Evolutionary conservation across 2,888 invertebrate species (phyloP).

Genomic region (Metacarcinus magister): DNA sequence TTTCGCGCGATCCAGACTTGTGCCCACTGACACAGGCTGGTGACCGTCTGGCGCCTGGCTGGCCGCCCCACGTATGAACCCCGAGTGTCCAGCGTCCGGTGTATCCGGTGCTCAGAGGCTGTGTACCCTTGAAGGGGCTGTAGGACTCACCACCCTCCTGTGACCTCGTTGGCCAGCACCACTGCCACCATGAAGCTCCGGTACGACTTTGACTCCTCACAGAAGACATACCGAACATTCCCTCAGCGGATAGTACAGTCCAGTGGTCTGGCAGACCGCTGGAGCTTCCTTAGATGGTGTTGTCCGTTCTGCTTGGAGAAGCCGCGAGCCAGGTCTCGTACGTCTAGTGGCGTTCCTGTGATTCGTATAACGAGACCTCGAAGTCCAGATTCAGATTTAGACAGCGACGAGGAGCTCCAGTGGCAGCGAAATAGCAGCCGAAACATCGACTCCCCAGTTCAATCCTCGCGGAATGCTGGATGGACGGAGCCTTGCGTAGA

Average conservation of each 20-base stretch:
- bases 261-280: constrained; percentile 72
- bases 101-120: background rate
- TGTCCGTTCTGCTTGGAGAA: constrained; percentile 81
- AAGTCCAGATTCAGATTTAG: constrained; percentile 75
- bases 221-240: constrained; percentile 81
- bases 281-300: constrained; percentile 78
- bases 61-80: background rate
- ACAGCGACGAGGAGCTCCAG: constrained; percentile 71
- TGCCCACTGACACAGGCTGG: background rate
- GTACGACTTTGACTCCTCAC: constrained; percentile 68
- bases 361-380: constrained; percentile 73
- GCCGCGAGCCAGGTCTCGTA: constrained; percentile 56
- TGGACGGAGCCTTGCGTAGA: background rate
- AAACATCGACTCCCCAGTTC: background rate
- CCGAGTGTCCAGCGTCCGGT: background rate
- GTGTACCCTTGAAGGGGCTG: background rate
- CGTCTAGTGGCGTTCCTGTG: constrained; percentile 71
- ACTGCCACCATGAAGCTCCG: constrained; percentile 69
- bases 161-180: background rate
- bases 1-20: background rate
- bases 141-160: background rate
- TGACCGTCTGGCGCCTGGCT: background rate
- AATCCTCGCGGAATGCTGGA: background rate
- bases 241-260: constrained; percentile 80
- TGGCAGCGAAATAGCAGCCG: constrained; percentile 35